Evolutionary conservation across 2,888 invertebrate genomes (phyloP).

Genomic region (Tachystola acroxantha): DNA sequence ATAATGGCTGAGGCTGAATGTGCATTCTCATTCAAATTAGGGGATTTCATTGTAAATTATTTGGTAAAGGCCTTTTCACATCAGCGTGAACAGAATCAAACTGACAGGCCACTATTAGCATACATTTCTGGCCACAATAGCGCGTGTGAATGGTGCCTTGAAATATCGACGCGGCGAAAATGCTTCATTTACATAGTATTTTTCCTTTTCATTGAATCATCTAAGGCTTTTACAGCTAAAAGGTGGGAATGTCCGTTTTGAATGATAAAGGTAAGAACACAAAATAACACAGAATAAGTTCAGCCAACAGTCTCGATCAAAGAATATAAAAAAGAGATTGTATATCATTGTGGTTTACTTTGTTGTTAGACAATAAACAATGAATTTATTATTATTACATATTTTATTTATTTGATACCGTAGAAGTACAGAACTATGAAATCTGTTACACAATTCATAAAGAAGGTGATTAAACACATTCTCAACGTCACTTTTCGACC

Average conservation of each 20-base stretch:
- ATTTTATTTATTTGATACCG: too few species aligned
- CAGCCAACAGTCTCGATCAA: too few species aligned
- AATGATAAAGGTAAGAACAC: slow-evolving; percentile 15
- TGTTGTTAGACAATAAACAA: too few species aligned
- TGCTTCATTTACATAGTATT: slow-evolving; percentile 40
- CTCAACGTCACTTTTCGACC: too few species aligned
- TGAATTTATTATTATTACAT: too few species aligned
- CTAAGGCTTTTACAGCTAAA: slow-evolving; percentile 16
- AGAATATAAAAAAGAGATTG: too few species aligned
- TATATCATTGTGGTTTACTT: too few species aligned
- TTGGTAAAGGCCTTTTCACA: slow-evolving; percentile 1
- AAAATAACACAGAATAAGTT: too few species aligned
- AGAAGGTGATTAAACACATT: too few species aligned
- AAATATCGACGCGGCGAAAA: slow-evolving; percentile 30
- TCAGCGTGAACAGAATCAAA: slow-evolving; percentile 14
- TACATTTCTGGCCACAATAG: slow-evolving; percentile 32
- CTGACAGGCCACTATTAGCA: slow-evolving; percentile 27
- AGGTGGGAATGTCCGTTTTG: slow-evolving; percentile 17
- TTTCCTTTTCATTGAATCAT: slow-evolving; percentile 14
- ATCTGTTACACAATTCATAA: too few species aligned
- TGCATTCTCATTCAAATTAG: not conserved
- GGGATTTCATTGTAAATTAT: not conserved
- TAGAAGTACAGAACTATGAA: too few species aligned
- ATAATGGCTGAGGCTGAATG: too few species aligned
- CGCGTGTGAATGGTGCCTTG: slow-evolving; percentile 19